phyloP scores from a whole-genome alignment of 2,888 invertebrate species.

The Plusia festucae region DNA sequence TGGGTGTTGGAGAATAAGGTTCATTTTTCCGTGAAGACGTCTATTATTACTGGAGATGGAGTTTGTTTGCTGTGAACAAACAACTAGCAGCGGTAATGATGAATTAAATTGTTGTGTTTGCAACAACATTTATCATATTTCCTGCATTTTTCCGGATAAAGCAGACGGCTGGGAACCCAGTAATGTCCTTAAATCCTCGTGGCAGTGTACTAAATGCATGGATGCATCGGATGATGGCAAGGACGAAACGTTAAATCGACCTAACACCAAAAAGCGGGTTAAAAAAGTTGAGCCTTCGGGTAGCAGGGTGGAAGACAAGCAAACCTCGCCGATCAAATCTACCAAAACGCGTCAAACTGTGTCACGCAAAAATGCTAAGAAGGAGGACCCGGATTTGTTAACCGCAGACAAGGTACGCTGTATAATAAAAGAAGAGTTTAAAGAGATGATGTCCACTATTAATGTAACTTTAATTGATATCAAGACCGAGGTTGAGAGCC shows the following conservation, averaged over 20 bases:
- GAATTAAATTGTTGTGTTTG: background rate
- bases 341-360: background rate
- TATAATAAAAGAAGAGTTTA: constrained; percentile 4
- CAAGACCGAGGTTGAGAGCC: background rate
- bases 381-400: background rate
- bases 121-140: background rate
- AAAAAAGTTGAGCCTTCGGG: no score
- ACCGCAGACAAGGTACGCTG: background rate
- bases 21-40: background rate
- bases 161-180: background rate
- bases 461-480: background rate
- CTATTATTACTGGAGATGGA: background rate
- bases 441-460: background rate
- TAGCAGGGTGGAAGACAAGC: background rate
- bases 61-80: background rate
- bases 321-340: background rate
- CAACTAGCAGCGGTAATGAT: background rate
- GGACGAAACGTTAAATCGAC: no score
- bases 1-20: background rate
- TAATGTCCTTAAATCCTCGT: background rate
- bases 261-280: no score
- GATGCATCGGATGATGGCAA: no score
- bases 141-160: background rate
- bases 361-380: background rate
- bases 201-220: background rate